These are phyloP conservation scores for Hippocampus guttulatus DNA, from an alignment of 2,113 vertebrate species.

Conservation along the genomic window DNA sequence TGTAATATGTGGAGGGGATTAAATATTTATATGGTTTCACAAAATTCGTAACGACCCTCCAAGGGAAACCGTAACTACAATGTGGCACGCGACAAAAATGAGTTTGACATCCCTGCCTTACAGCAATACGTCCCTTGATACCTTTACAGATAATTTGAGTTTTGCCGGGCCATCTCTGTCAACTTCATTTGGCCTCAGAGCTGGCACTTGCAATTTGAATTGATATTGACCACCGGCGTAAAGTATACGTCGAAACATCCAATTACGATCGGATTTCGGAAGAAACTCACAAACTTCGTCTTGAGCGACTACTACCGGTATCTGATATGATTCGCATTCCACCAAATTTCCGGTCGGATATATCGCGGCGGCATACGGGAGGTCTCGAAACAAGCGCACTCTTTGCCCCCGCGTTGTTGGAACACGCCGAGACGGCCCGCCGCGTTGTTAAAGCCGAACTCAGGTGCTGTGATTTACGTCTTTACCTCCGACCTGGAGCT, in stretches of 20 bases:
- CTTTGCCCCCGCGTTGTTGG: slow-evolving; percentile 25
- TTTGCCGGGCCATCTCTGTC: not conserved
- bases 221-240: not conserved
- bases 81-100: no score
- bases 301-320: slow-evolving; percentile 53
- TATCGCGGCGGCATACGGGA: slow-evolving; percentile 7
- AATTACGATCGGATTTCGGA: slow-evolving; percentile 1
- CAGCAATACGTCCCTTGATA: not conserved
- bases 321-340: slow-evolving; percentile 43
- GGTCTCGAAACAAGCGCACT: slow-evolving; percentile 18
- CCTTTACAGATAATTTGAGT: not conserved
- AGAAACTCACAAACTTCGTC: slow-evolving; percentile 25
- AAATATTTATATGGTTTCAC: no score
- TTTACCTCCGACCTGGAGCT: not conserved
- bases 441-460: slow-evolving; percentile 36
- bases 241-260: not conserved
- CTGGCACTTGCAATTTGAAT: not conserved
- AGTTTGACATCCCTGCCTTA: no score
- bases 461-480: slow-evolving; percentile 31
- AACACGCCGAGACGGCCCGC: slow-evolving; percentile 47
- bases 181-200: not conserved
- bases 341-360: slow-evolving; percentile 49
- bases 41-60: no score
- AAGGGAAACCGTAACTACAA: no score
- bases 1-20: no score